Evolutionary conservation across 2,113 vertebrate genomes (phyloP), one percentile per base, ranked within the genome.

Genomic region (Hypomesus transpacificus): DNA sequence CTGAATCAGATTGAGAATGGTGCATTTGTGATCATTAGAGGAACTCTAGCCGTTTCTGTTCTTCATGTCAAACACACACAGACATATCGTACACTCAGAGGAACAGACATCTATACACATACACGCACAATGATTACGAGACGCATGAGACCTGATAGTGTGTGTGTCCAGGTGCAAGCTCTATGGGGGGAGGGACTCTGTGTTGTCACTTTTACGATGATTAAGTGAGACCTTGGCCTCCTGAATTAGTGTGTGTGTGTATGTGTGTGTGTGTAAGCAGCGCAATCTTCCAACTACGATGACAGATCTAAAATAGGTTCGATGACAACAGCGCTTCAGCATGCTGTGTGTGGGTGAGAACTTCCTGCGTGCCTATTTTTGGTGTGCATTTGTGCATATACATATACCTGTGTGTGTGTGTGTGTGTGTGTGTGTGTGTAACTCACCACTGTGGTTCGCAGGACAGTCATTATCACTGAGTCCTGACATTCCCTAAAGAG

Each of bases 371-470:
- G 68, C 20, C 14, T 61, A 56, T 57, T 22, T 50, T 56, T 69
- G 67, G 62, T 14, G 51, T 26, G 18, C 3, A 34, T 34, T 17
- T 68, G 62, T 65, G 17, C 20, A 21, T 52, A 1, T 67, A 17
- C 21, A 9, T 50, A 17, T 21, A 60, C 34, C 31, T 69, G 59
- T 56, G 66, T 56, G 64, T 70, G 21, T 17, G 50, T 68, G 16
- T 18, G 50, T 58, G 28, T 34, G 24, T 28, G n/a, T 14, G n/a
- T 14, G 50, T 67, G 21, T 17, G 50, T 68, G 16, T 18, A 28
- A 86, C 90, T 96, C 87, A 99, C 97, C 86, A 90, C 86, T 0
- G 91, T 87, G 78, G 91, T 94, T 90, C 97, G 94, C 85, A 96
- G 90, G 78, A 98, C 68, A 0, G 95, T 98, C 85, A 99, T 82